These are phyloP conservation scores for Delia radicum DNA, from an alignment of 1,140 invertebrate genomes.

Conservation along the genomic window DNA sequence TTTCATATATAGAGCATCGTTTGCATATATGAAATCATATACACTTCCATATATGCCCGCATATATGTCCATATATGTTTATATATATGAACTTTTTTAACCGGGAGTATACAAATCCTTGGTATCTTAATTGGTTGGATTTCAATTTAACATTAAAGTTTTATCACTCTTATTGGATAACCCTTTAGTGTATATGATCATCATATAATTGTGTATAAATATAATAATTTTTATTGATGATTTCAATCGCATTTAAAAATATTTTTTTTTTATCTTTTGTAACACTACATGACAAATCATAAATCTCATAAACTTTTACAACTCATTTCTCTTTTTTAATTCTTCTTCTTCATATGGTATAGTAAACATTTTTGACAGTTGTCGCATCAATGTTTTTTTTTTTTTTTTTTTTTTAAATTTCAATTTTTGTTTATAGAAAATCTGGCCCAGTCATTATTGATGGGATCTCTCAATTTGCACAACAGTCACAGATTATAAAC, in stretches of 20 bases:
- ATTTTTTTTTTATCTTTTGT: not conserved
- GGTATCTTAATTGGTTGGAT: too few relatives aligned
- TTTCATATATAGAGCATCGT: too few relatives aligned
- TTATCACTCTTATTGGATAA: too few relatives aligned
- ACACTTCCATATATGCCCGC: too few relatives aligned
- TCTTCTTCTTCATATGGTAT: not conserved
- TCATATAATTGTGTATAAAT: not conserved
- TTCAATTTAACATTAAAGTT: too few relatives aligned
- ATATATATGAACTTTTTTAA: too few relatives aligned
- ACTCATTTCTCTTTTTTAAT: conserved; percentile 3
- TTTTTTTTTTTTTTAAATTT: not conserved
- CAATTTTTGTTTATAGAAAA: not conserved
- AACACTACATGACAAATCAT: conserved; percentile 16
- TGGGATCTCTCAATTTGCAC: conserved; percentile 17
- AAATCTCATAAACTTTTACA: not conserved
- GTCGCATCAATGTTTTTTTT: not conserved
- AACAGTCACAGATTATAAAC: conserved; percentile 2
- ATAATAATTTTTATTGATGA: not conserved
- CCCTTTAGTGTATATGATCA: not conserved
- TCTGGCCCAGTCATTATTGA: conserved; percentile 15
- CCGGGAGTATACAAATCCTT: not conserved
- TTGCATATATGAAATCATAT: too few relatives aligned
- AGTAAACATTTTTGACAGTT: conserved; percentile 6
- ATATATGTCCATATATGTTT: too few relatives aligned
- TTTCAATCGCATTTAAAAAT: not conserved